Evolutionary conservation across 2,888 invertebrate species (phyloP), one percentile per base, ranked within the genome.

Genomic region (Lasioglossum calceatum): DNA sequence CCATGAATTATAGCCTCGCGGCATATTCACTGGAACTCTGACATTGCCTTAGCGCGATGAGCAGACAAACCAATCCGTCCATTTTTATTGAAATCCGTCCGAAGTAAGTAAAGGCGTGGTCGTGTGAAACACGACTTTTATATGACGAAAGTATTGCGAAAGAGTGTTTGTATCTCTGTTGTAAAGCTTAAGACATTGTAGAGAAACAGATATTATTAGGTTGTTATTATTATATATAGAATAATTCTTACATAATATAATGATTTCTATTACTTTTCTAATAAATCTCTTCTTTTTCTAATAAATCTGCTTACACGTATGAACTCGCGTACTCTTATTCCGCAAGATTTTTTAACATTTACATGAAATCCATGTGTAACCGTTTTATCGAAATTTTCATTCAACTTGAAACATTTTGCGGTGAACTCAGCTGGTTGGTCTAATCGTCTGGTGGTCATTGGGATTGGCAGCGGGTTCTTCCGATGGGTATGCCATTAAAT

Each of bases 231-330:
- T 50, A 8, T 19, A 16, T 19, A 64, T 44, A 39, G 39, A 27
- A 12, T 58, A 67, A 54, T 44, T 39, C 42, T 74, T 50, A 16
- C 39, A 58, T 72, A 79, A 42, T 54, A 72, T 75, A 79, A 42
- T 64, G 16, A 77, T 58, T 82, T 76, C 74, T 77, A 77, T 70
- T 61, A 54, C 39, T 47, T 50, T 8, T 39, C 12, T 19, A 16
- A 58, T 58, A 44, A 36, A 44, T 39, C 16, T 27, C 5, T n/a
- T n/a, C 70, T 77, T 77, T 58, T 44, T n/a, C 32, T 73, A 77
- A 74, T 82, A 84, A 82, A 73, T 16, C 42, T 79, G 36, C 71
- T 71, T 71, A n/a, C 42, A 12, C 5, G 42, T n/a, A 42, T n/a
- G 39, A 12, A n/a, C 14, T 71, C 0, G 23, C n/a, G n/a, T 71